Evolutionary conservation across 1,140 invertebrate genomes (phyloP).

Genomic region (Scaptomyza pallida): DNA sequence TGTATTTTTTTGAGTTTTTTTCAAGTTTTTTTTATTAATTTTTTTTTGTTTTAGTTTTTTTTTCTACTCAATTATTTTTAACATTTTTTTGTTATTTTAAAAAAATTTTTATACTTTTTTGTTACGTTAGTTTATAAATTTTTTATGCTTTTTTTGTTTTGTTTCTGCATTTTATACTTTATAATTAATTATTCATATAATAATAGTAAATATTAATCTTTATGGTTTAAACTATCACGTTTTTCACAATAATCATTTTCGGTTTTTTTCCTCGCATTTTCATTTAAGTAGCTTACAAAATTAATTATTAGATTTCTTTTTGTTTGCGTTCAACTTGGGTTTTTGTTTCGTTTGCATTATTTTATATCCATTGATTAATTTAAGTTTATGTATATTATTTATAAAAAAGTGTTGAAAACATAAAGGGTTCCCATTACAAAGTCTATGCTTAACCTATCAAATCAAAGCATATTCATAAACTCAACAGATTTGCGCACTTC

Average conservation of each 20-base stretch:
- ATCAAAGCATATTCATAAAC: slow-evolving; percentile 55
- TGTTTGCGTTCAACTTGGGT: slow-evolving; percentile 43
- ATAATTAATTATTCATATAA: slow-evolving; percentile 82
- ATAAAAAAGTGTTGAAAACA: slow-evolving; percentile 68
- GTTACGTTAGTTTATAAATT: slow-evolving; percentile 77
- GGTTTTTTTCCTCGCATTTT: slow-evolving; percentile 57
- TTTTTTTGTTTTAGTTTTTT: slow-evolving; percentile 82
- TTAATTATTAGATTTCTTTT: slow-evolving; percentile 49
- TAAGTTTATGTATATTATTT: slow-evolving; percentile 52
- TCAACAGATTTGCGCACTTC: slow-evolving; percentile 55
- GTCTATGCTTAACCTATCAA: slow-evolving; percentile 30
- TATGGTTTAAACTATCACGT: slow-evolving; percentile 82
- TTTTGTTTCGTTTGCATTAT: slow-evolving; percentile 57
- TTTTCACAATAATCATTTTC: slow-evolving; percentile 78
- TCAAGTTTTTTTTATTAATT: slow-evolving; percentile 80
- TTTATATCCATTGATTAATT: slow-evolving; percentile 52
- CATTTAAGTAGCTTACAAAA: slow-evolving; percentile 78
- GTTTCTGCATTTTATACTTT: slow-evolving; percentile 47
- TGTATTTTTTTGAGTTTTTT: slow-evolving; percentile 56
- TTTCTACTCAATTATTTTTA: slow-evolving; percentile 82
- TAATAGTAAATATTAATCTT: slow-evolving; percentile 83
- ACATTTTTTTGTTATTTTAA: slow-evolving; percentile 79
- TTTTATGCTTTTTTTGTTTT: slow-evolving; percentile 38
- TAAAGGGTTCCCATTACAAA: slow-evolving; percentile 56
- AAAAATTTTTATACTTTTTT: slow-evolving; percentile 76